phyloP scores from a whole-genome alignment of 1,140 invertebrate genomes.

The Pantala flavescens region DNA sequence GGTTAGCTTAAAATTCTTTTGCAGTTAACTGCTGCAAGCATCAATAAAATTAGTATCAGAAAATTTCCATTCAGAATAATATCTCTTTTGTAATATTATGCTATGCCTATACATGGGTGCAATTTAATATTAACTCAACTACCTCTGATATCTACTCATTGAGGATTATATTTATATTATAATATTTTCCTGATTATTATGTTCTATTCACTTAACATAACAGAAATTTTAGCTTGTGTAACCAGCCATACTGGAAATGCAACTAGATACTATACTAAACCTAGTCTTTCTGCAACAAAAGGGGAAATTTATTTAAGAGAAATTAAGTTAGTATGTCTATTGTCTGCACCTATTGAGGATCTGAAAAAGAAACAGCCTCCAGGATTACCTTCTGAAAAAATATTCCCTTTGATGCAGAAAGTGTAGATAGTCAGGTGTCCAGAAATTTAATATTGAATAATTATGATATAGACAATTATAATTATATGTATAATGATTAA shows the following conservation, averaged over 20 bases:
- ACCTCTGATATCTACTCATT: too few relatives aligned
- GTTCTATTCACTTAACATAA: neutral
- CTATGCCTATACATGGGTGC: too few relatives aligned
- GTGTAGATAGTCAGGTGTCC: neutral
- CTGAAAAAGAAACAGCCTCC: constrained; percentile 12
- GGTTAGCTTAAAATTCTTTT: neutral
- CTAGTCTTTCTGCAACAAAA: constrained; percentile 12
- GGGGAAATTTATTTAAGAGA: constrained; percentile 8
- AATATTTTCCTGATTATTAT: too few relatives aligned
- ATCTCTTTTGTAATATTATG: too few relatives aligned
- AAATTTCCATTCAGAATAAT: too few relatives aligned
- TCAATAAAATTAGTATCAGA: too few relatives aligned
- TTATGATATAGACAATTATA: neutral
- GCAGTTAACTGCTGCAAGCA: too few relatives aligned
- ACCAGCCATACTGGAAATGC: constrained; percentile 18
- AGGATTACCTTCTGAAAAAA: constrained; percentile 14
- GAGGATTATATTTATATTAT: too few relatives aligned
- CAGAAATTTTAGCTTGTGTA: constrained; percentile 21
- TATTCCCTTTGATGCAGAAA: constrained; percentile 14
- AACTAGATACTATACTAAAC: neutral
- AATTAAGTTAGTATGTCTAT: neutral
- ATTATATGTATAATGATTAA: too few relatives aligned
- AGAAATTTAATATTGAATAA: neutral
- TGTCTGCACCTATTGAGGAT: neutral
- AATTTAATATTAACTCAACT: too few relatives aligned